A percentile compares a stretch with the other conserved stretches of the same genome.
Conservation (phyloP, 2,888 invertebrate genomes). For the Acrobasis consociella region DNA sequence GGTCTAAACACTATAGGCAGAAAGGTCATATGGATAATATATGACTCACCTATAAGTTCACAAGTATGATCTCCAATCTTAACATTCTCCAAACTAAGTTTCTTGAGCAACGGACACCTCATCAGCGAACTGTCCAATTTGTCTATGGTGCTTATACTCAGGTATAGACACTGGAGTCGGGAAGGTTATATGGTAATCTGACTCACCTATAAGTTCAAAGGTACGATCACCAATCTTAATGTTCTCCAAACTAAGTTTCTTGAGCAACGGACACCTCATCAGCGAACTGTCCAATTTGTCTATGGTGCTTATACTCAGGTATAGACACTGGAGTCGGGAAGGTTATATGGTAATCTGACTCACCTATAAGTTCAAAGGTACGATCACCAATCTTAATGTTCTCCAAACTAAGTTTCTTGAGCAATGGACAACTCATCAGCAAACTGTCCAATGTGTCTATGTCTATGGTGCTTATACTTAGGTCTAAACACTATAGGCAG, state of each 20-base stretch:
- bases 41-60: conserved; percentile 85
- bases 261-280: no score
- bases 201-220: no score
- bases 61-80: conserved; percentile 85
- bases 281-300: no score
- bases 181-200: no score
- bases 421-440: conserved; percentile 85
- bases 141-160: no score
- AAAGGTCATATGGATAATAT: no score
- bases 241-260: no score
- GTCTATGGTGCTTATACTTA: conserved; percentile 90
- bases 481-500: conserved; percentile 91
- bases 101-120: conserved; percentile 87
- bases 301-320: no score
- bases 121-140: conserved; percentile 57
- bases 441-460: conserved; percentile 79
- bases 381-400: conserved; percentile 85
- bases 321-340: no score
- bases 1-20: conserved; percentile 91
- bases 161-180: no score
- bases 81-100: conserved; percentile 91
- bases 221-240: no score
- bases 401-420: conserved; percentile 94
- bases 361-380: conserved; percentile 86
- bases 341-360: conserved; percentile 35